Conservation (phyloP, 2,113 vertebrate species). For the Myxocyprinus asiaticus region DNA sequence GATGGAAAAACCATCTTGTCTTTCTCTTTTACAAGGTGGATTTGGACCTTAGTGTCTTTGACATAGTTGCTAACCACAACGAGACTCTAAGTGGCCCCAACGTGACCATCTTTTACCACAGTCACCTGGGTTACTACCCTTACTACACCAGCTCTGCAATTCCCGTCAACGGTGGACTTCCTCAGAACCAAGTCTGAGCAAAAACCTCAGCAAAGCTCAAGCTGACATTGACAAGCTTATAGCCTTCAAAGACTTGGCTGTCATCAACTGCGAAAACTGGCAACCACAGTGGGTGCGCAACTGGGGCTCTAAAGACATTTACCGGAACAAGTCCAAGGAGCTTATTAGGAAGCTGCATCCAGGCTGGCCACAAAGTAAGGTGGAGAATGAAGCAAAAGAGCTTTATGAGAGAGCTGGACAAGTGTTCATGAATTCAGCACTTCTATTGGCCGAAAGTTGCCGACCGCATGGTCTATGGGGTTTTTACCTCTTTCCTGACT, state of each 20-base stretch:
- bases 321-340: constrained; percentile 83
- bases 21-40: constrained; percentile 67
- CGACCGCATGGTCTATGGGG: constrained; percentile 84
- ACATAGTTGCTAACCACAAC: constrained; percentile 85
- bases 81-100: constrained; percentile 86
- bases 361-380: constrained; percentile 81
- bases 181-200: constrained; percentile 84
- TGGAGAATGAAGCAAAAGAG: constrained; percentile 81
- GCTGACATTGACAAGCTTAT: constrained; percentile 80
- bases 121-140: constrained; percentile 85
- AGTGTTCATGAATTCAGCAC: constrained; percentile 83
- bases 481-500: constrained; percentile 91
- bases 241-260: constrained; percentile 82
- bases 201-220: constrained; percentile 82
- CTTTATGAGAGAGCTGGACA: constrained; percentile 84
- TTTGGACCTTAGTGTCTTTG: constrained; percentile 83
- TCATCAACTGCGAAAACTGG: constrained; percentile 94
- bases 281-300: constrained; percentile 90
- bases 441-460: constrained; percentile 78
- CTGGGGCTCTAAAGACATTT: constrained; percentile 85
- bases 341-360: constrained; percentile 80
- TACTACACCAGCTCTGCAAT: constrained; percentile 77
- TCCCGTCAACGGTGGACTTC: constrained; percentile 84
- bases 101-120: constrained; percentile 89
- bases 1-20: neutral